Evolutionary conservation across 2,888 invertebrate species (phyloP).

Genomic region (Spodoptera picta): DNA sequence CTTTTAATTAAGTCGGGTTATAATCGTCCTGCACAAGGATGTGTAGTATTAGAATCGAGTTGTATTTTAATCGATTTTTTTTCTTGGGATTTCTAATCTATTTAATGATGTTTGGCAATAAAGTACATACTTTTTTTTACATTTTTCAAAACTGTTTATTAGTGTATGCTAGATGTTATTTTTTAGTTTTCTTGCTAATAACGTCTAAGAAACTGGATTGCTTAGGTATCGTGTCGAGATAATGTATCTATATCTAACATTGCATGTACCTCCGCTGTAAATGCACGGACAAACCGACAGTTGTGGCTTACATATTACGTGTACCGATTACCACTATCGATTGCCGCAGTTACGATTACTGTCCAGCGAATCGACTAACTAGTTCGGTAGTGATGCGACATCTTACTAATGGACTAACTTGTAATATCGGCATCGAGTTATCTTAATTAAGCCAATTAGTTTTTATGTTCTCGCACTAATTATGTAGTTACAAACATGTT

Average conservation of each 20-base stretch:
- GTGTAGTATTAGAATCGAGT: constrained; percentile 1
- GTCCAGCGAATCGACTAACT: constrained; percentile 49
- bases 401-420: constrained; percentile 48
- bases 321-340: constrained; percentile 42
- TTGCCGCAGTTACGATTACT: constrained; percentile 37
- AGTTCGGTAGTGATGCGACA: constrained; percentile 47
- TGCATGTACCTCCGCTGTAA: constrained; percentile 16
- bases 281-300: constrained; percentile 23
- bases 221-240: constrained; percentile 3
- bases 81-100: neutral
- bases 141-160: too few relatives aligned
- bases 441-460: constrained; percentile 55
- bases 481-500: constrained; percentile 41
- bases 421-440: constrained; percentile 42
- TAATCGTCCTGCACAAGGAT: constrained; percentile 14
- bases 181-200: too few relatives aligned
- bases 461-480: constrained; percentile 50
- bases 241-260: constrained; percentile 4
- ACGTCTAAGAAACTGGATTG: too few relatives aligned
- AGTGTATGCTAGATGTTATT: too few relatives aligned
- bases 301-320: constrained; percentile 36
- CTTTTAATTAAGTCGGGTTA: constrained; percentile 40
- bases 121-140: too few relatives aligned
- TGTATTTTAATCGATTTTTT: neutral
- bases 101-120: too few relatives aligned